These are phyloP conservation scores for Macaria notata DNA, from an alignment of 2,888 invertebrate genomes.

Conservation along the genomic window DNA sequence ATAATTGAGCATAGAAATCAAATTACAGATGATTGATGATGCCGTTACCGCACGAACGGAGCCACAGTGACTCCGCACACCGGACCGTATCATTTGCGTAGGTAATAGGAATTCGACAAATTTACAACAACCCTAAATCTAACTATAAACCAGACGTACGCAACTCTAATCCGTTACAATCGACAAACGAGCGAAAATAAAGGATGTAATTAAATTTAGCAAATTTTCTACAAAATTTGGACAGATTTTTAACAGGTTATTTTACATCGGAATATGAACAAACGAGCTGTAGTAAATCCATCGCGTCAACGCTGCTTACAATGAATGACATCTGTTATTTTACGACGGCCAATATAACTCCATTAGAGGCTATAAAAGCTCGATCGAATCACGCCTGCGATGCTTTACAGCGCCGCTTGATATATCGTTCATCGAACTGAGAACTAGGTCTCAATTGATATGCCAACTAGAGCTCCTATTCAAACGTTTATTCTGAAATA, in stretches of 20 bases:
- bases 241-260: too few relatives aligned
- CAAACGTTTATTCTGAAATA: constrained; percentile 9
- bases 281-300: constrained; percentile 38
- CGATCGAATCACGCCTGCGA: constrained; percentile 50
- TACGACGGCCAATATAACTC: constrained; percentile 60
- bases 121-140: constrained; percentile 38
- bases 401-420: constrained; percentile 53
- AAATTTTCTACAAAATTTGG: too few relatives aligned
- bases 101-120: constrained; percentile 72
- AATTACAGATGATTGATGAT: constrained; percentile 82
- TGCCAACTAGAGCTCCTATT: constrained; percentile 42
- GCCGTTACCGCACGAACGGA: constrained; percentile 78
- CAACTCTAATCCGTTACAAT: too few relatives aligned
- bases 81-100: constrained; percentile 75
- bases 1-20: constrained; percentile 83
- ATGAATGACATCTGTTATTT: constrained; percentile 53
- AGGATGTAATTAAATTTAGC: too few relatives aligned
- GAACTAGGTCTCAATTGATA: constrained; percentile 45
- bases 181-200: too few relatives aligned
- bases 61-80: constrained; percentile 69
- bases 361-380: constrained; percentile 64
- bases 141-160: constrained; percentile 23
- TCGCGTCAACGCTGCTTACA: constrained; percentile 40
- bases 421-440: constrained; percentile 42
- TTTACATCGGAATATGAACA: too few relatives aligned